Base-by-base conservation (phyloP, 2,113 vertebrate genomes). In the Muntiacus muntjak region DNA sequence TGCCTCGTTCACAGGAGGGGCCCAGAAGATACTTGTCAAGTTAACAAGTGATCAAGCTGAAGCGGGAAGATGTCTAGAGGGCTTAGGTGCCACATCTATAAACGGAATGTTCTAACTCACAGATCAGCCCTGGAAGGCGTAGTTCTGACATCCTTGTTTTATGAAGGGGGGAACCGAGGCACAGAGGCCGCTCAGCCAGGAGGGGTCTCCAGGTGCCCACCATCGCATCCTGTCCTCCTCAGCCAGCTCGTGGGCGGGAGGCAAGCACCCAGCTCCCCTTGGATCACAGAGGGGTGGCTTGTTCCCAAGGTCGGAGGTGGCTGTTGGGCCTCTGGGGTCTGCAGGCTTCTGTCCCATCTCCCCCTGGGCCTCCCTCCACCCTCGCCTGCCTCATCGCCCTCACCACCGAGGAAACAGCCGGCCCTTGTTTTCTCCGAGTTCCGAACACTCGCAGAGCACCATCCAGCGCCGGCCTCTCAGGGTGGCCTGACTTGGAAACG, bases 371-470 rank as follows among this genome's bases (percentile, higher is more conserved):
- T 33, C 57, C 78, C 85, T 40, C 82, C 3, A 3, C 33, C 9
- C 62, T 11, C 1, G 8, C 15, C 21, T 6, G 84, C 95, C 79
- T 74, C 1, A 47, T n/a, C 9, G 95, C 93, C 89, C 50, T 64
- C 1, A 28, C 84, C 16, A 1, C 58, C 0, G 14, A 57, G 76
- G 36, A 78, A 83, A 97, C 97, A 97, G 89, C 64, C 62, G 83
- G 83, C 62, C 62, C 90, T 98, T 97, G 95, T 97, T 93, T 87
- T 33, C 84, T 74, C 84, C 0, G 12, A 60, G 28, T 84, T 40
- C 84, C 2, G 36, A 64, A 84, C 0, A 7, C 89, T 4, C 23
- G 0, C 33, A 23, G 84, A 47, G 1, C 88, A 1, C 43, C 5
- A 6, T 14, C 87, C 30, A 57, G 87, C 21, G 3, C 5, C 55